Percentiles rank a stretch among this genome's conserved stretches.
phyloP scores from a whole-genome alignment of 2,888 invertebrate genomes.

The Diloba caeruleocephala region DNA sequence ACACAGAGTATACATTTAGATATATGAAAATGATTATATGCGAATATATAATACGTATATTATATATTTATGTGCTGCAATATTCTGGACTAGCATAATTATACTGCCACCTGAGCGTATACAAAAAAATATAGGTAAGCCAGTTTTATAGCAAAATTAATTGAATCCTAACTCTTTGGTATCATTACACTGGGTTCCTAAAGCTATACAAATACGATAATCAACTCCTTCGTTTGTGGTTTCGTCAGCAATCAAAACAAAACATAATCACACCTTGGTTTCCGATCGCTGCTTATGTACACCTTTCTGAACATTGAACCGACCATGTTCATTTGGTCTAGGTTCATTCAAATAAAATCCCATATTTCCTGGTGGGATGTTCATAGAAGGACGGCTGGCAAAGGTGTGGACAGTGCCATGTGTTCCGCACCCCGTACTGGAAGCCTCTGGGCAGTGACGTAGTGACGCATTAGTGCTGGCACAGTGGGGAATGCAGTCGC shows the following conservation, averaged over 20 bases:
- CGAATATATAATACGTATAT: conserved; percentile 73
- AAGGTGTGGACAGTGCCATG: conserved; percentile 97
- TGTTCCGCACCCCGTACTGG: conserved; percentile 98
- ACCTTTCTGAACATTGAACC: conserved; percentile 54
- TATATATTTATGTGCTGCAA: conserved; percentile 79
- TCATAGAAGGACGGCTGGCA: conserved; percentile 94
- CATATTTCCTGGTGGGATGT: conserved; percentile 47
- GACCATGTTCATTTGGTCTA: conserved; percentile 25
- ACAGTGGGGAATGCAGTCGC: conserved; percentile 97
- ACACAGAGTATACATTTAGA: conserved; percentile 55
- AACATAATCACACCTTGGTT: conserved; percentile 58
- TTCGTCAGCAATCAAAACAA: conserved; percentile 60
- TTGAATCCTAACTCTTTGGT: conserved; percentile 82
- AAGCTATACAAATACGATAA: conserved; percentile 69
- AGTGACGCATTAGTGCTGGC: conserved; percentile 98
- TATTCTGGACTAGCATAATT: conserved; percentile 81
- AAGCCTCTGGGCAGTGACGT: conserved; percentile 95
- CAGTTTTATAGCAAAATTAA: conserved; percentile 63
- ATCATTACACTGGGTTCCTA: conserved; percentile 80
- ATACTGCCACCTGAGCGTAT: conserved; percentile 68
- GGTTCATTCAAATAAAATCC: conserved; percentile 49
- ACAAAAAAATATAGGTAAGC: conserved; percentile 68
- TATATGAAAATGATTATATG: conserved; percentile 69
- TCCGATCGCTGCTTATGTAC: conserved; percentile 57
- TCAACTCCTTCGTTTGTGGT: conserved; percentile 72